phyloP scores from a whole-genome alignment of 1,140 invertebrate species.

The Trichonephila clavata region DNA sequence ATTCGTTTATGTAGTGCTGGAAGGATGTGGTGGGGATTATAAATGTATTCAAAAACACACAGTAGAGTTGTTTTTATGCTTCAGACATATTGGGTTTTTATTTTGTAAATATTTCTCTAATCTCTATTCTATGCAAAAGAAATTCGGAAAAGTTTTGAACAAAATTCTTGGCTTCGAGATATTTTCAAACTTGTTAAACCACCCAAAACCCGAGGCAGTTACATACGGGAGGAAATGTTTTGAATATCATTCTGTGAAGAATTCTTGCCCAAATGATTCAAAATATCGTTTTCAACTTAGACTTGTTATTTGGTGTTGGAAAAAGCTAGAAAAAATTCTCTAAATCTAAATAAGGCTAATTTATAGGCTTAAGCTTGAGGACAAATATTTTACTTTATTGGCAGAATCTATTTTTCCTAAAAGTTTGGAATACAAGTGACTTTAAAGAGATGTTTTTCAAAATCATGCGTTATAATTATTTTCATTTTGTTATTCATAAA shows the following conservation, averaged over 20 bases:
- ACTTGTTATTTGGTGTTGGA: background rate
- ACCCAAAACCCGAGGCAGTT: background rate
- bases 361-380: background rate
- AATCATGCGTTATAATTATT: too few species aligned
- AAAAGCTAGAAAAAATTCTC: background rate
- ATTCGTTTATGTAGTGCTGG: background rate
- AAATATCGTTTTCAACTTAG: background rate
- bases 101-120: slow-evolving; percentile 5
- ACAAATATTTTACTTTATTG: background rate
- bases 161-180: background rate
- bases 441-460: too few species aligned
- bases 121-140: background rate
- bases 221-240: background rate
- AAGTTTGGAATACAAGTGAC: too few species aligned
- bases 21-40: background rate
- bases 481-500: too few species aligned
- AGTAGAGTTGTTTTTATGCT: background rate
- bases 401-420: too few species aligned
- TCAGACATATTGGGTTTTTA: background rate
- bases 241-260: background rate
- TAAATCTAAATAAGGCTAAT: background rate
- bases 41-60: background rate
- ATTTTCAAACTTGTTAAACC: slow-evolving; percentile 2
- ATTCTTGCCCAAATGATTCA: background rate
- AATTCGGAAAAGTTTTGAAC: background rate